Evolutionary conservation across 2,113 vertebrate species (phyloP), one percentile per base, ranked within the genome.

Genomic region (Urocynchramus pylzowi): DNA sequence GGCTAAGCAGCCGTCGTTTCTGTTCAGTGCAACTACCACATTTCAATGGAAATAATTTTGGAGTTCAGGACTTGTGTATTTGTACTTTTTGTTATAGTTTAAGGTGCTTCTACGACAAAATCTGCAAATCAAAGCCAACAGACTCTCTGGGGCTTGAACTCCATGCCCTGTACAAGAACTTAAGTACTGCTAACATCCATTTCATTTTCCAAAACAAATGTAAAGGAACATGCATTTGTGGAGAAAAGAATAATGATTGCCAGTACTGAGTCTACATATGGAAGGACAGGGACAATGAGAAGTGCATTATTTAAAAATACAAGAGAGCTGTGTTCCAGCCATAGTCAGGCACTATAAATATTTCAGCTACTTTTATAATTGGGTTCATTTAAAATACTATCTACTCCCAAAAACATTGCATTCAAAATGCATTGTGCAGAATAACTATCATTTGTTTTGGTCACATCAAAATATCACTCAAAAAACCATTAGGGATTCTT

Each of bases 311-410:
- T 94, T 70, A 80, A 86, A 93, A 87, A 70, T 68, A 65, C 31
- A 52, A 56, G 84, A 76, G 39, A 39, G 33, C 52, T 83, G 6
- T 27, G 35, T 59, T 88, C 50, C 65, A 94, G 87, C 79, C 44
- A 63, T 10, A 91, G 78, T 61, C 71, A 84, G 68, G 54, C 50
- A 78, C 76, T 42, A 90, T 54, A 77, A 96, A 88, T 95, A 92
- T 86, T 95, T 86, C 90, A 90, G 75, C 68, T 60, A 49, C 54
- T 84, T 86, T 63, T 77, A 84, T 83, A 80, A 95, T 86, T 96
- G 64, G 18, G n/a, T 87, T 95, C 49, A 84, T 90, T 95, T 92
- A 68, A 95, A 93, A 93, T 41, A 94, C 83, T 71, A 60, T 60
- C 68, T 59, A 52, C 76, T 89, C 49, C 41, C 44, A 94, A 90